Conservation (phyloP, 2,113 vertebrate species). For the Laticauda laticaudata region DNA sequence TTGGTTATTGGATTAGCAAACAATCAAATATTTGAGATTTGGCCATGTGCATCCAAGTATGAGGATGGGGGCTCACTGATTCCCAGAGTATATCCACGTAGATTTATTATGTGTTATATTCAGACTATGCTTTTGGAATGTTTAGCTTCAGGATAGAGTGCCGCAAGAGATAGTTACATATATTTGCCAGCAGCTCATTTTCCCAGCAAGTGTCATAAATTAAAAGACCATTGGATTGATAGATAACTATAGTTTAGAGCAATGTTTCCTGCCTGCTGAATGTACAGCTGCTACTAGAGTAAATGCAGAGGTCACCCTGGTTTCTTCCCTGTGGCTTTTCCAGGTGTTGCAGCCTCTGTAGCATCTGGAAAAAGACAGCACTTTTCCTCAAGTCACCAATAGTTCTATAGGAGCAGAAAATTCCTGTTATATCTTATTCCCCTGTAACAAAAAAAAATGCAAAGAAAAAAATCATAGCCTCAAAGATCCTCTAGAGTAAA, state of each 20-base stretch:
- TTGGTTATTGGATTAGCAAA: neutral
- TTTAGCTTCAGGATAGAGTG: neutral
- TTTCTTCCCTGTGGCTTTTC: slow-evolving; percentile 57
- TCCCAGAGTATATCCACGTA: neutral
- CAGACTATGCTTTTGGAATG: neutral
- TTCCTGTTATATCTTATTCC: neutral
- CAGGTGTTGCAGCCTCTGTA: slow-evolving; percentile 66
- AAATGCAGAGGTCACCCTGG: slow-evolving; percentile 59
- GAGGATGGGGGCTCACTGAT: neutral
- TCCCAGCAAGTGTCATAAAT: slow-evolving; percentile 33
- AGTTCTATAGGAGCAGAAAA: slow-evolving; percentile 36
- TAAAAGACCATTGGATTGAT: slow-evolving; percentile 34
- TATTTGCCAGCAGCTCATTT: slow-evolving; percentile 2
- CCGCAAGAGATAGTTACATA: neutral
- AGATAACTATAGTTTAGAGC: slow-evolving; percentile 23
- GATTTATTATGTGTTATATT: neutral
- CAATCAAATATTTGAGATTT: neutral
- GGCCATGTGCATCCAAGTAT: neutral
- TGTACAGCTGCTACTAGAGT: slow-evolving; percentile 50
- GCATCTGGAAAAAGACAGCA: slow-evolving; percentile 63
- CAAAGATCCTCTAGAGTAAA: neutral
- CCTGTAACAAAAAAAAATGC: neutral
- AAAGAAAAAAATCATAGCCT: neutral
- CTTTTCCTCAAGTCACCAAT: slow-evolving; percentile 54
- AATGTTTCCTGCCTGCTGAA: slow-evolving; percentile 40